Evolutionary conservation across 2,888 invertebrate genomes (phyloP).

Genomic region (Aromia moschata): DNA sequence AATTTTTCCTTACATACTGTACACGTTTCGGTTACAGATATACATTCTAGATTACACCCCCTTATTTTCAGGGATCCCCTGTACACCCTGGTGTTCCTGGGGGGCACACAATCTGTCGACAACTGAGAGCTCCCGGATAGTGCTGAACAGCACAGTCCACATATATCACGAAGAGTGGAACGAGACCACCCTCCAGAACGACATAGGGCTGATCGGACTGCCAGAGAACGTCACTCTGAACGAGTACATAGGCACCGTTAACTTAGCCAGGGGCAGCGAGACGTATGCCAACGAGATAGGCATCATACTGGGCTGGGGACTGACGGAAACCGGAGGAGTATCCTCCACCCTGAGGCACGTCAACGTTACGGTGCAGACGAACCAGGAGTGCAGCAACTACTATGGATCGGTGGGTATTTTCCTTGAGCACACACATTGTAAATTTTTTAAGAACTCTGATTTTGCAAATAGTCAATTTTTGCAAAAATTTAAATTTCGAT

Average conservation of each 20-base stretch:
- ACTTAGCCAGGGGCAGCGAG: conserved; percentile 1
- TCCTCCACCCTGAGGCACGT: conserved; percentile 16
- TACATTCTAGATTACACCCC: too few relatives aligned
- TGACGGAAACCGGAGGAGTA: conserved; percentile 14
- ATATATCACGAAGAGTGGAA: not conserved
- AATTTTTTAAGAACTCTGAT: too few relatives aligned
- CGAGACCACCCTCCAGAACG: not conserved
- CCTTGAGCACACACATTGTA: too few relatives aligned
- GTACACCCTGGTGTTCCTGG: not conserved
- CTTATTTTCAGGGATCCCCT: conserved; percentile 5
- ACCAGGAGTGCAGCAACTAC: not conserved
- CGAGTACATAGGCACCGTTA: not conserved
- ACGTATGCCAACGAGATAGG: not conserved
- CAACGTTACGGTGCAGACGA: not conserved
- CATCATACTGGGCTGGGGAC: conserved; percentile 36
- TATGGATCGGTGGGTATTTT: too few relatives aligned
- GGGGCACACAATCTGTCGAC: not conserved
- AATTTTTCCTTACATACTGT: too few relatives aligned
- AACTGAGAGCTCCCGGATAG: not conserved
- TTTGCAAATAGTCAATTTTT: too few relatives aligned
- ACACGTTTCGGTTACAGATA: too few relatives aligned
- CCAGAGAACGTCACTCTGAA: conserved; percentile 9
- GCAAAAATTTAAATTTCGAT: too few relatives aligned
- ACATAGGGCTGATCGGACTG: conserved; percentile 5
- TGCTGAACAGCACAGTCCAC: not conserved